Conservation (phyloP, 2,888 invertebrate genomes). For the Xanthorhoe spadicearia region DNA sequence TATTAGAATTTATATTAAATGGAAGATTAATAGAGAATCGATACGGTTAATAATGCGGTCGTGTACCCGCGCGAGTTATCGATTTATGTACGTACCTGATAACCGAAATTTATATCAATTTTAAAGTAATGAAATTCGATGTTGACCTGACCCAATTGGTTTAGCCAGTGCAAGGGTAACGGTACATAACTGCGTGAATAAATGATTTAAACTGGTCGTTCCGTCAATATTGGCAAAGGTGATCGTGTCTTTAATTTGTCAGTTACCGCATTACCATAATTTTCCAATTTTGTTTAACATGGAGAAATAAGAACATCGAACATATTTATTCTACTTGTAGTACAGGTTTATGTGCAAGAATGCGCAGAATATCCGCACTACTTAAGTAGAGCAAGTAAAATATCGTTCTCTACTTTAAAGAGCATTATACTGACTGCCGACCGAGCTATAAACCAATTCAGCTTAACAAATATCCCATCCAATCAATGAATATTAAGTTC, state of each 20-base stretch:
- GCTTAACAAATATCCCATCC: constrained; percentile 34
- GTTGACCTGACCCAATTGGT: constrained; percentile 41
- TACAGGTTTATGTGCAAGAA: constrained; percentile 16
- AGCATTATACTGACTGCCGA: constrained; percentile 9
- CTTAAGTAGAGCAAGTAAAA: neutral
- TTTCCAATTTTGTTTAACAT: constrained; percentile 35
- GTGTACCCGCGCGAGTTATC: constrained; percentile 49
- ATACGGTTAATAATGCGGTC: constrained; percentile 68
- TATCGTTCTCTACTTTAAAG: neutral
- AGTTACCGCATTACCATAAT: constrained; percentile 33
- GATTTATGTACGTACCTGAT: constrained; percentile 38
- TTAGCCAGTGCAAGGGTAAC: constrained; percentile 31
- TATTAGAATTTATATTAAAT: constrained; percentile 82
- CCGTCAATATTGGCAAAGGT: constrained; percentile 36
- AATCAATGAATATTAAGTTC: constrained; percentile 61
- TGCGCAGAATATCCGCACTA: neutral
- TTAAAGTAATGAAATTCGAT: constrained; percentile 38
- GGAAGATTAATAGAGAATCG: constrained; percentile 82
- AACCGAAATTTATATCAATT: constrained; percentile 41
- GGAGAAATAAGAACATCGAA: constrained; percentile 30
- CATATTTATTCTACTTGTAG: constrained; percentile 10
- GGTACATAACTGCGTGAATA: constrained; percentile 34
- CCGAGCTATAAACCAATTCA: constrained; percentile 35
- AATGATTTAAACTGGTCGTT: constrained; percentile 31
- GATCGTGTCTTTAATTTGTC: constrained; percentile 35